These are phyloP conservation scores for Aptenodytes forsteri DNA, from an alignment of 2,113 vertebrate species.

Conservation along the genomic window DNA sequence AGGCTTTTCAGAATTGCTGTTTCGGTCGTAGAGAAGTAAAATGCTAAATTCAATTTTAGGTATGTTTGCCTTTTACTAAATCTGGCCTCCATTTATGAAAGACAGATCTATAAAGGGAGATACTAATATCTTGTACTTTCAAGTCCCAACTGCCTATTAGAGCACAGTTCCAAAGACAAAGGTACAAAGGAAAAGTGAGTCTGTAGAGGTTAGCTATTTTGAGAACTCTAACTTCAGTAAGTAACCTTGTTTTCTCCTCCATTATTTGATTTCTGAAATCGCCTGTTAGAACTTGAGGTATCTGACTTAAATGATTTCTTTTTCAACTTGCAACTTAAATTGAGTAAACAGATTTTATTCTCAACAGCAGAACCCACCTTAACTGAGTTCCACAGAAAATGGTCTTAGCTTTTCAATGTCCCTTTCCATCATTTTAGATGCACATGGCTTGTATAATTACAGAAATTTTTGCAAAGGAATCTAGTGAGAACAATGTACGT, in stretches of 20 bases:
- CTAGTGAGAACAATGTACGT: background rate
- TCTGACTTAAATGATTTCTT: background rate
- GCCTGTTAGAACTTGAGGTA: background rate
- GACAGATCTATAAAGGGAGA: conserved; percentile 3
- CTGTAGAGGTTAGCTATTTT: conserved; percentile 23
- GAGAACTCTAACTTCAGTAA: conserved; percentile 19
- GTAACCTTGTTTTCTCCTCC: conserved; percentile 32
- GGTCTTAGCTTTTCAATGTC: background rate
- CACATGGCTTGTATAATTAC: background rate
- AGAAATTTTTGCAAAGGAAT: background rate
- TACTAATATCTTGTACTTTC: background rate
- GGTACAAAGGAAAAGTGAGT: background rate
- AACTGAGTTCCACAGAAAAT: background rate
- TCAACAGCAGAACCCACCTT: background rate
- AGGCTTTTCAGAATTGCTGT: background rate
- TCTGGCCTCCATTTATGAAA: background rate
- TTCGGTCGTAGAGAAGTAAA: background rate
- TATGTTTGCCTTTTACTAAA: background rate
- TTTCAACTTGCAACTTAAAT: background rate
- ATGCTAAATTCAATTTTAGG: background rate
- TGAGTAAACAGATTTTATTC: background rate
- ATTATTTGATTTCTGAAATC: conserved; percentile 9
- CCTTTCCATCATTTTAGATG: background rate
- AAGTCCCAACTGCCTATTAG: background rate
- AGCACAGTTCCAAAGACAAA: background rate